Percentiles rank a stretch among this genome's conserved stretches.
phyloP scores from a whole-genome alignment of 2,888 invertebrate species.

The Drosophila paranaensis region DNA sequence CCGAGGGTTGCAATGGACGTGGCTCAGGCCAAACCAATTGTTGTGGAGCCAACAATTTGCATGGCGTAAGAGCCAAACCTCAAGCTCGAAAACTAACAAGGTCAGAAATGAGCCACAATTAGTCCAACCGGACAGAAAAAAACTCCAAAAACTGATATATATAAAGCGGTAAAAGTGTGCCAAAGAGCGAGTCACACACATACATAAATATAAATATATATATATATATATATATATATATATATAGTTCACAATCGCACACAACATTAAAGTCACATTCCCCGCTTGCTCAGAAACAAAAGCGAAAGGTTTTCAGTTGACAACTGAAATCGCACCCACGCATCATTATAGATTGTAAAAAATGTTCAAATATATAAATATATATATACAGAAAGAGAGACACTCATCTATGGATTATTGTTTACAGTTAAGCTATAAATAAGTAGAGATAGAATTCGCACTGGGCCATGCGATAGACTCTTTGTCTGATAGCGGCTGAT shows the following conservation, averaged over 20 bases:
- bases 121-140: slow-evolving; percentile 22
- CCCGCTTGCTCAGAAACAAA: slow-evolving; percentile 19
- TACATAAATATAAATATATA: not conserved
- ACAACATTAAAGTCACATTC: slow-evolving; percentile 10
- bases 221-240: slow-evolving; percentile 7
- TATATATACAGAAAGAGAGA: not conserved
- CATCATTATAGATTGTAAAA: not conserved
- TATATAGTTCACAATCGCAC: slow-evolving; percentile 18
- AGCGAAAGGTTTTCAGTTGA: slow-evolving; percentile 42
- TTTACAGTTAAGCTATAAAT: too few relatives aligned
- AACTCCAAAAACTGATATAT: not conserved
- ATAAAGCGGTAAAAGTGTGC: slow-evolving; percentile 44
- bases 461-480: too few relatives aligned
- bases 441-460: too few relatives aligned
- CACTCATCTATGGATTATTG: too few relatives aligned
- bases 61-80: slow-evolving; percentile 2
- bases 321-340: not conserved
- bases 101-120: slow-evolving; percentile 50
- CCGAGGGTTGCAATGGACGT: slow-evolving; percentile 3
- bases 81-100: slow-evolving; percentile 31
- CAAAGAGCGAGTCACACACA: slow-evolving; percentile 37
- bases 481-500: too few relatives aligned
- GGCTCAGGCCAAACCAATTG: not conserved
- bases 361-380: not conserved
- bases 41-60: slow-evolving; percentile 6